Evolutionary conservation across 2,888 invertebrate genomes (phyloP), one percentile per base, ranked within the genome.

Genomic region (Trachelus tabidus): DNA sequence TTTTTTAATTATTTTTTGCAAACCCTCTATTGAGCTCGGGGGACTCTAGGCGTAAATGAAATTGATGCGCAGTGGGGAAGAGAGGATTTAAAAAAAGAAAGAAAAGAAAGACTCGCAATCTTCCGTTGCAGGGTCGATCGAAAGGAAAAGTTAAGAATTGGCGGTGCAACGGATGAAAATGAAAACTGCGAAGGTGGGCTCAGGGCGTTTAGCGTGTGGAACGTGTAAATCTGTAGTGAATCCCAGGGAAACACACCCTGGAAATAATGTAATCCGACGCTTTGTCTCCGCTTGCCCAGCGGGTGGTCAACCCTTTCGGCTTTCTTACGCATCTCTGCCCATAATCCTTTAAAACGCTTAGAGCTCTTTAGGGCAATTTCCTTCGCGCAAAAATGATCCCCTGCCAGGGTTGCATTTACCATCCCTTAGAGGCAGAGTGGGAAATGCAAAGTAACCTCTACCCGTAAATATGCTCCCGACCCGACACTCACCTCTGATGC

Each of bases 261-360:
- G 82, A 85, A 85, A 80, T 79, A 79, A 81, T 82, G 85, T 85
- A 87, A 85, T 87, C 87, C 84, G 87, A 84, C 69, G 69, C 69
- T 69, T 30, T 30, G 69, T 69, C 69, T 82, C 83, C 84, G 83
- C 89, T 88, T 83, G 87, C 91, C 86, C 91, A 90, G 91, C 91
- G 91, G 91, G 91, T 91, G 91, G 91, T 91, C 90, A 90, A 90
- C 90, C 91, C 90, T 87, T 87, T 88, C 80, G 84, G 87, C 86
- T 89, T 88, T 87, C 90, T 90, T 88, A 89, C 91, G 91, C 90
- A 87, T 88, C 90, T 87, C 85, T 88, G 89, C 87, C 83, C 87
- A 84, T 91, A 91, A 91, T 91, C 91, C 88, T 85, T 91, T 91
- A 90, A 91, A 91, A 90, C 90, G 91, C 91, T 91, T 91, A 91